These are phyloP conservation scores for Drosophila pectinifera DNA, from an alignment of 1,140 invertebrate species.

Conservation along the genomic window DNA sequence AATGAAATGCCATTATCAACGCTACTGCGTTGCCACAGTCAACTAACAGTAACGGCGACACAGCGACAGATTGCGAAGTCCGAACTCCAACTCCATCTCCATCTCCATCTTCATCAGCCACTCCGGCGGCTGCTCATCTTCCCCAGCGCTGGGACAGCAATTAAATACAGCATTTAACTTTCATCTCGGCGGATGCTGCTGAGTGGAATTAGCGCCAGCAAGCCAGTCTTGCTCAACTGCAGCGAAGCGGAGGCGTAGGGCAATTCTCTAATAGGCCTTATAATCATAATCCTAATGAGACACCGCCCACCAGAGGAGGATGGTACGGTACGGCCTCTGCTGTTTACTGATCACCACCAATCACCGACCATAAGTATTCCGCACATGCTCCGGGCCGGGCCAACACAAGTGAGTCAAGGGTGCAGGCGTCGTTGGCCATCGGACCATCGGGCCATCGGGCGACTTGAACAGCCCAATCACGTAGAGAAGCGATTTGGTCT, in stretches of 20 bases:
- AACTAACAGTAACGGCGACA: constrained; percentile 25
- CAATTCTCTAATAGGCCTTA: constrained; percentile 41
- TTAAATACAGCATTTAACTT: constrained; percentile 47
- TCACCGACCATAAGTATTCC: constrained; percentile 56
- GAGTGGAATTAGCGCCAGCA: constrained; percentile 44
- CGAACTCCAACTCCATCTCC: constrained; percentile 9
- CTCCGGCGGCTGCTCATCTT: too few relatives aligned
- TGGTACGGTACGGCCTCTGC: background rate
- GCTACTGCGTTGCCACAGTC: constrained; percentile 39
- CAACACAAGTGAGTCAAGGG: constrained; percentile 75
- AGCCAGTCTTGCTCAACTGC: constrained; percentile 30
- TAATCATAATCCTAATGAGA: constrained; percentile 47
- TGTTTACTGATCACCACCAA: constrained; percentile 10
- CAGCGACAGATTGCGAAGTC: constrained; percentile 40
- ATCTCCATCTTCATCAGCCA: too few relatives aligned
- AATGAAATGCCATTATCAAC: constrained; percentile 75
- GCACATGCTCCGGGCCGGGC: constrained; percentile 58
- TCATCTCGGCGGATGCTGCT: constrained; percentile 28
- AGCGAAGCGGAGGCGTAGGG: constrained; percentile 33
- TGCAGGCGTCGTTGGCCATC: constrained; percentile 63
- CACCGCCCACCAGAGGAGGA: background rate
- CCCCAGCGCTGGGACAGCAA: constrained; percentile 11
- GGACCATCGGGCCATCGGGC: constrained; percentile 45
- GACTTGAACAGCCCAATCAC: constrained; percentile 55
- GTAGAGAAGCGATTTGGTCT: constrained; percentile 47